Conservation (phyloP, 2,888 invertebrate genomes). For the Odontothrips loti region DNA sequence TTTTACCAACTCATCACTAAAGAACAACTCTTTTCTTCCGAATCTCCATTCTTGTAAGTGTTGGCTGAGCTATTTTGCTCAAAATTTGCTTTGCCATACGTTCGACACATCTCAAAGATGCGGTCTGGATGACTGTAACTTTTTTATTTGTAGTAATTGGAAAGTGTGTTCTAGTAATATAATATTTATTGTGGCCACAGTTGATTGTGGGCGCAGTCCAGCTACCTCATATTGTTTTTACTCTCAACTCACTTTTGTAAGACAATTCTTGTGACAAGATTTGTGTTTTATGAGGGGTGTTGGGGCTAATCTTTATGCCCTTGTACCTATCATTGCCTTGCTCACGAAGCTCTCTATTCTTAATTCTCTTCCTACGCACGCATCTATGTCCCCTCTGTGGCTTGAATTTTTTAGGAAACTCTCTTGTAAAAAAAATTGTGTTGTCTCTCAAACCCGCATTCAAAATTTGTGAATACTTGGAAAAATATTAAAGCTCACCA, state of each 20-base stretch:
- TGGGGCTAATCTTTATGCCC: neutral
- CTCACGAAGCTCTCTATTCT: slow-evolving; percentile 13
- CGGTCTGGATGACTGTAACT: neutral
- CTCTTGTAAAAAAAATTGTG: neutral
- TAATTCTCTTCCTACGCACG: slow-evolving; percentile 16
- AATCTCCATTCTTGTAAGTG: neutral
- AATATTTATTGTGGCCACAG: slow-evolving; percentile 1
- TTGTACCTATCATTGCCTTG: neutral
- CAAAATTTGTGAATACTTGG: slow-evolving; percentile 12
- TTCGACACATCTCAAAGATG: neutral
- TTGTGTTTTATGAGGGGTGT: neutral
- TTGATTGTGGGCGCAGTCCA: neutral
- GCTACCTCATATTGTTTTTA: slow-evolving; percentile 21
- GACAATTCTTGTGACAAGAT: slow-evolving; percentile 1
- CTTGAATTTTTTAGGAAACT: slow-evolving; percentile 7
- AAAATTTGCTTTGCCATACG: neutral
- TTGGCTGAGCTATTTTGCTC: neutral
- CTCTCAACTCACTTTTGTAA: slow-evolving; percentile 4
- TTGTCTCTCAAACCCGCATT: neutral
- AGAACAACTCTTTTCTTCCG: neutral
- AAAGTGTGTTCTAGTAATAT: slow-evolving; percentile 22
- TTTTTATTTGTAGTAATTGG: slow-evolving; percentile 9
- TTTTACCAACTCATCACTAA: no score
- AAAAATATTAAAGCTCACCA: slow-evolving; percentile 8
- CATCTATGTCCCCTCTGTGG: slow-evolving; percentile 10